Evolutionary conservation across 1,140 invertebrate genomes (phyloP), one percentile per base, ranked within the genome.

Genomic region (Trichomalopsis sarcophagae): DNA sequence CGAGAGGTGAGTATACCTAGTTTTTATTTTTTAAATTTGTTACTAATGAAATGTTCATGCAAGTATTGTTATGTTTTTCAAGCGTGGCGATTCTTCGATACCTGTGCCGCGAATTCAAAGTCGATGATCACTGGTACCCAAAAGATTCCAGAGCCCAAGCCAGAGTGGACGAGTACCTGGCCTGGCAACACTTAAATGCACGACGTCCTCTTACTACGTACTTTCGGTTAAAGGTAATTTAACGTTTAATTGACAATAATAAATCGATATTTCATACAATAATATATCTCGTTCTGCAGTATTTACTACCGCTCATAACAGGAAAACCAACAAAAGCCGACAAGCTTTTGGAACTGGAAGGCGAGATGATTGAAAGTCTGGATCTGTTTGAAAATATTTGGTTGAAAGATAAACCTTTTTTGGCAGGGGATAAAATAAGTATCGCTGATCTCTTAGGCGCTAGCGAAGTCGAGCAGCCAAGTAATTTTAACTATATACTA

Each of bases 381-480:
- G 94, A 95, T 84, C 87, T 94, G 13, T 92, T 97, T 74, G 94
- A 96, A 86, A 94, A 94, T 44, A 91, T 95, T 68, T 96, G 96
- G 95, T 89, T 97, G 27, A 93, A 94, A 21, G 93, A 94, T 30
- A 83, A 90, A 27, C 71, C 27, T 6, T 98, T 95, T 88, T 91
- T 98, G 2, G 93, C 93, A 55, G 96, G 97, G 0, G 89, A 96
- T 88, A 90, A 94, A 78, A 94, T 96, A 1, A 95, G 95, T 7
- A 95, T 97, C 13, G 97, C 97, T 40, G 97, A 98, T 93, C 91
- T 98, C 78, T 93, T 97, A 82, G 97, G 95, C 0, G 95, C 95
- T n/a, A 97, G 96, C 90, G 97, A 98, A 94, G 92, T 98, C 27
- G 97, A 98, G 92, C 97, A 98, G 93, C 95, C 97, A 68, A 94